These are phyloP conservation scores for Riptortus pedestris DNA, from an alignment of 1,140 invertebrate species.

Conservation along the genomic window DNA sequence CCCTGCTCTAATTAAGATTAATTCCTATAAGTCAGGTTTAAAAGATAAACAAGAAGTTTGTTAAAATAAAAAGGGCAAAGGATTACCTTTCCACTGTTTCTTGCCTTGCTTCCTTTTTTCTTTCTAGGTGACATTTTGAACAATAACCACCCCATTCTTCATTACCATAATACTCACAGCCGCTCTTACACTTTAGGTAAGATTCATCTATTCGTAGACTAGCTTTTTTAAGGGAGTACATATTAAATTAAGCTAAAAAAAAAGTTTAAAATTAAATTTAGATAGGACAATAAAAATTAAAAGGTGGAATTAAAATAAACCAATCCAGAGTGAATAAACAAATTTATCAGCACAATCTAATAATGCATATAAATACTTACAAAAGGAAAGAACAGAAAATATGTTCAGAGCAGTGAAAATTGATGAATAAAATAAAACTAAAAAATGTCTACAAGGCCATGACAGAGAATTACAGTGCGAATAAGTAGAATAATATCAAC, in stretches of 20 bases:
- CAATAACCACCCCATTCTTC: constrained; percentile 94
- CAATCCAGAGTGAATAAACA: constrained; percentile 3
- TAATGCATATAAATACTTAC: no score
- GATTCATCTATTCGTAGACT: constrained; percentile 66
- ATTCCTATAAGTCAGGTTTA: no score
- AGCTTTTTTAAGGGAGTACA: constrained; percentile 60
- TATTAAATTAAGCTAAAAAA: constrained; percentile 32
- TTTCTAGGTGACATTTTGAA: constrained; percentile 74
- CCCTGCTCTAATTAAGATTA: no score
- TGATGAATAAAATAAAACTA: no score
- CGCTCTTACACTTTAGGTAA: constrained; percentile 87
- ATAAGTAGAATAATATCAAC: no score
- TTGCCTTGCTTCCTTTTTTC: constrained; percentile 31
- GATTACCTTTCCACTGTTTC: constrained; percentile 16
- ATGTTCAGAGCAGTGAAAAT: no score
- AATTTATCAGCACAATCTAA: no score
- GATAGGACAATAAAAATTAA: background rate
- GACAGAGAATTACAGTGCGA: no score
- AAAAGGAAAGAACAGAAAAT: no score
- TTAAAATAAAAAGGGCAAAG: background rate
- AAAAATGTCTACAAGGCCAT: no score
- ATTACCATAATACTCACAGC: constrained; percentile 94
- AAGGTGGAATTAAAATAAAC: constrained; percentile 9
- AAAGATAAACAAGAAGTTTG: no score
- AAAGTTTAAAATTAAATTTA: constrained; percentile 13